Conservation (phyloP, 2,888 invertebrate species). For the Brenthis ino region DNA sequence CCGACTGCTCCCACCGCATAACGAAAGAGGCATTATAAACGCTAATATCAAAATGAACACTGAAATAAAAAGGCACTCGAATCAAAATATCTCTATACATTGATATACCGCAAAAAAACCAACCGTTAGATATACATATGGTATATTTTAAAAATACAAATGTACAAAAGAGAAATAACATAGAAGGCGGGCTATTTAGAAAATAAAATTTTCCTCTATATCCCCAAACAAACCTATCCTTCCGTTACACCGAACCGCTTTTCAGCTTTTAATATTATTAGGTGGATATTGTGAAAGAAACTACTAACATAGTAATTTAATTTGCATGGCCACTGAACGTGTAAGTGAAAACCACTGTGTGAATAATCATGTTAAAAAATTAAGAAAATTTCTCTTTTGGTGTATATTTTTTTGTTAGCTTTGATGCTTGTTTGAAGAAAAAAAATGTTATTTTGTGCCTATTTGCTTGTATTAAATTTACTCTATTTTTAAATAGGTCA, state of each 20-base stretch:
- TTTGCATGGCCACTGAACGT: constrained; percentile 31
- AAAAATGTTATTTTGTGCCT: not conserved
- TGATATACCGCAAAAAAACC: constrained; percentile 38
- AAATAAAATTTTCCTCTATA: constrained; percentile 46
- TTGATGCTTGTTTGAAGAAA: not conserved
- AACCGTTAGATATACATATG: constrained; percentile 43
- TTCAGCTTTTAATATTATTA: constrained; percentile 42
- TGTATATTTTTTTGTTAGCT: constrained; percentile 3
- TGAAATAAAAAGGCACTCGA: constrained; percentile 38
- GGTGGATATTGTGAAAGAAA: constrained; percentile 37
- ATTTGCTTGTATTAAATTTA: not conserved
- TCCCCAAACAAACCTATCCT: constrained; percentile 37
- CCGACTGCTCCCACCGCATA: constrained; percentile 17
- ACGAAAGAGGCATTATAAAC: constrained; percentile 38
- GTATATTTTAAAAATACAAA: constrained; percentile 41
- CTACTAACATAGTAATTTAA: constrained; percentile 41
- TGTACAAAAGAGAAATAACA: constrained; percentile 42
- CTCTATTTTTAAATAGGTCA: constrained; percentile 6
- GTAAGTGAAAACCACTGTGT: constrained; percentile 15
- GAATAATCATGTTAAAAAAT: constrained; percentile 17
- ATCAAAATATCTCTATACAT: constrained; percentile 34
- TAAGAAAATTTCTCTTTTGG: constrained; percentile 5
- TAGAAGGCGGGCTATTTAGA: constrained; percentile 42
- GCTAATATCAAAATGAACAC: constrained; percentile 37
- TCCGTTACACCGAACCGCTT: constrained; percentile 34